Base-by-base conservation (phyloP, 2,888 invertebrate species). In the Xylota segnis region DNA sequence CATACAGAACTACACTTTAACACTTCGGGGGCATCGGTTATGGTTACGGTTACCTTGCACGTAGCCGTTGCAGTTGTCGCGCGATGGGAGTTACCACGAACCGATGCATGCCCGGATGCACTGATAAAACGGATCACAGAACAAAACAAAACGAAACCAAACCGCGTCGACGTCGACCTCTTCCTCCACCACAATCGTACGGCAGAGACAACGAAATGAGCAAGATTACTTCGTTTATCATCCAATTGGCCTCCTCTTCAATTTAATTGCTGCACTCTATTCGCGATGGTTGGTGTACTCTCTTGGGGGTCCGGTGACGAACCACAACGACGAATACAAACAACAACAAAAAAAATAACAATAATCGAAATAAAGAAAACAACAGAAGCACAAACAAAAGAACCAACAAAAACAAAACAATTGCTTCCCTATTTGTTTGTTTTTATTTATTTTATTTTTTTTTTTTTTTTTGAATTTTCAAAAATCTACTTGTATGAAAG, bases 161-260 rank as follows among this genome's bases (percentile, higher is more conserved):
- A n/a, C n/a, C n/a, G n/a, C n/a, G n/a, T n/a, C 81, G 59, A 18
- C 45, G 37, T 29, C 45, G 37, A 12, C 10, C 9, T 34, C 34
- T 9, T 7, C 37, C 6, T 37, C 7, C n/a, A n/a, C 43, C 34
- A 45, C 18, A 45, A 37, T 12, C 43, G n/a, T 58, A 54, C 16
- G 72, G 18, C 0, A 59, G 40, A 27, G 14, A 10, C 71, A 47
- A 61, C 47, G 56, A 58, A 63, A 75, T 75, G 63, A 75, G 54
- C 78, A 56, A 70, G 54, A 66, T 68, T 56, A 63, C 71, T 77
- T 74, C 78, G 78, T 78, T 78, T 68, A 83, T 78, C 72, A 34
- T 83, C 68, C 75, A 83, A 78, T 83, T 78, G 59, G 66, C 32
- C 47, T 54, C 29, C 63, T 83, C 78, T 83, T 83, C 61, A 78